Evolutionary conservation across 2,888 invertebrate species (phyloP), one percentile per base, ranked within the genome.

Genomic region (Pimpla rufipes): DNA sequence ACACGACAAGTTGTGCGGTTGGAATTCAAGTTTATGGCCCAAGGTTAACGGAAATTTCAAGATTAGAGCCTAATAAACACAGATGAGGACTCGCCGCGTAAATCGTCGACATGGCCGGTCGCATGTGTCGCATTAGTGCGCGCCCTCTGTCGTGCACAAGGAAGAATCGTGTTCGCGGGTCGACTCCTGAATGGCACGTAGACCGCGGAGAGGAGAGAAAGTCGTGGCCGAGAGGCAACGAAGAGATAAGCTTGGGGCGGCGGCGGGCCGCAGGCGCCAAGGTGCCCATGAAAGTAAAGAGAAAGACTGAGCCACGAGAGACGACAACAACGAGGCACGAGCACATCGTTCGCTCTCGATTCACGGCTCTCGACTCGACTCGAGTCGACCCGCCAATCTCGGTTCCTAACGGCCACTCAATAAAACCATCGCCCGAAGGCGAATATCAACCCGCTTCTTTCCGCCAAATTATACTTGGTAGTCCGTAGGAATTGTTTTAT

Each of bases 201-300:
- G 87, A 88, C 88, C 87, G 81, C 68, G 87, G 85, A 88, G 85
- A 88, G 85, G 86, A 86, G 90, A 91, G 91, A 91, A 91, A 91
- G 91, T 90, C 77, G 74, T 55, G 62, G 82, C 79, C 75, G 77
- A 59, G 70, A 55, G 75, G 75, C 47, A 57, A n/a, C 42, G 59
- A 35, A 68, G 59, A 64, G 67, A 79, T 71, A 55, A 73, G 67
- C 70, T 59, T 50, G 62, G 37, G 57, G 52, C 62, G 64, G 29
- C 23, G 10, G 29, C 23, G 23, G 10, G 29, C 29, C 29, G 16
- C 45, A 52, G 47, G 35, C 40, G 37, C 37, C 76, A 62, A 50
- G 67, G 37, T 79, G 68, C 75, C 83, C 85, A 89, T 83, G 89
- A 90, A 90, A 89, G 89, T 85, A 81, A 89, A 88, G 89, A 89